A percentile compares a stretch with the other conserved stretches of the same genome.
phyloP scores from a whole-genome alignment of 23 tunicate genomes.

The Diplosoma virens region DNA sequence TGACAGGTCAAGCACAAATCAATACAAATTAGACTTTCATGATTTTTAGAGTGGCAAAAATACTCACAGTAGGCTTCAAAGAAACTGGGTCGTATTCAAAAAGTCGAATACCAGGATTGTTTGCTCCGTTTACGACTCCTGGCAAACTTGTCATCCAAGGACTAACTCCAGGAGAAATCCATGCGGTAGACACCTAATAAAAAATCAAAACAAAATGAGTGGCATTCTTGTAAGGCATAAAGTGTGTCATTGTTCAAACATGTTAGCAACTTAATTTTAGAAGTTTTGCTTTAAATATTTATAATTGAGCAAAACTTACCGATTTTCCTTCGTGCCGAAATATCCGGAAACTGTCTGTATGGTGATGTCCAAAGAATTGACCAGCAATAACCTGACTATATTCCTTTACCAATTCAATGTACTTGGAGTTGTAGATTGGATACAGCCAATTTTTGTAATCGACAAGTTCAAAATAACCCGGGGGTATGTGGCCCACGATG shows the following conservation, averaged over 20 bases:
- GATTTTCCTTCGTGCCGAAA: slow-evolving; percentile 13
- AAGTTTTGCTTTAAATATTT: too few relatives aligned
- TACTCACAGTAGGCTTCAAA: slow-evolving; percentile 26
- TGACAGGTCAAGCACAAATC: too few relatives aligned
- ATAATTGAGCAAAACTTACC: slow-evolving; percentile 30
- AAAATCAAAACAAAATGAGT: not conserved
- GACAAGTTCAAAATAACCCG: slow-evolving; percentile 84
- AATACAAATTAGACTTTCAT: too few relatives aligned
- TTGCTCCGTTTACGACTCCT: slow-evolving; percentile 77
- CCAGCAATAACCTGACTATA: slow-evolving; percentile 68
- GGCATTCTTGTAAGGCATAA: too few relatives aligned
- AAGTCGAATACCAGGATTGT: slow-evolving; percentile 90
- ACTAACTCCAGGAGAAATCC: slow-evolving; percentile 82
- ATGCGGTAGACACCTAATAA: slow-evolving; percentile 53
- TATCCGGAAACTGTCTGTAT: slow-evolving; percentile 80
- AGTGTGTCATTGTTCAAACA: too few relatives aligned
- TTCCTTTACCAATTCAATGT: slow-evolving; percentile 40
- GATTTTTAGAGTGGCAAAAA: too few relatives aligned
- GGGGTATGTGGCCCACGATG: slow-evolving; percentile 83
- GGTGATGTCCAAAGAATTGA: slow-evolving; percentile 92
- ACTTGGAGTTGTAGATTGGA: slow-evolving; percentile 57
- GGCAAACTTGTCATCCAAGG: slow-evolving; percentile 97
- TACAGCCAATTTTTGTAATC: slow-evolving; percentile 61
- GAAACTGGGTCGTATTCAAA: slow-evolving; percentile 41
- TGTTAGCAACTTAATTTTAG: too few relatives aligned